These are phyloP conservation scores for Acrossocheilus wenchowensis DNA, from an alignment of 2,797 vertebrate species.

Conservation along the genomic window DNA sequence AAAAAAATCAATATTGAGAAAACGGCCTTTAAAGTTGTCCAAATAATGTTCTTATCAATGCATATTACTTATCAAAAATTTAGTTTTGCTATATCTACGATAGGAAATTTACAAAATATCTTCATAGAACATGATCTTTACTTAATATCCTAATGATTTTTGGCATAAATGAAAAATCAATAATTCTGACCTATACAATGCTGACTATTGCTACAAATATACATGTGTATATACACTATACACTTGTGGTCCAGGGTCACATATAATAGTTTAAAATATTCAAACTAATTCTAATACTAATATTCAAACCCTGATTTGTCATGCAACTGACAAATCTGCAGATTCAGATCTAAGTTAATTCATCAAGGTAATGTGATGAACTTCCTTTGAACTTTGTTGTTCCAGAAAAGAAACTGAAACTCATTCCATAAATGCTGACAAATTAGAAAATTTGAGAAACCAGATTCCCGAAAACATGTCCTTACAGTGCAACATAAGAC, in stretches of 20 bases:
- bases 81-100: not conserved
- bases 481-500: not conserved
- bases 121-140: not conserved
- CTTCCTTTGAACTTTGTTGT: slow-evolving; percentile 21
- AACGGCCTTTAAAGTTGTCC: not conserved
- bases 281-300: no score
- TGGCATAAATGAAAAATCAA: not conserved
- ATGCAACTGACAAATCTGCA: not conserved
- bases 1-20: not conserved
- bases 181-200: not conserved
- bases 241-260: no score
- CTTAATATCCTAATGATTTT: not conserved
- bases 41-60: no score
- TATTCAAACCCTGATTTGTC: no score
- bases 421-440: not conserved
- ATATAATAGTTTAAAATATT: not conserved
- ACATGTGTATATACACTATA: no score
- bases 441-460: slow-evolving; percentile 31
- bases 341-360: not conserved
- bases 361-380: not conserved
- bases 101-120: not conserved
- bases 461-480: slow-evolving; percentile 16
- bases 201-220: no score
- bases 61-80: not conserved
- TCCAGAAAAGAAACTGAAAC: slow-evolving; percentile 22